Evolutionary conservation across 2,888 invertebrate genomes (phyloP), one percentile per base, ranked within the genome.

Genomic region (Polymixis flavicincta): DNA sequence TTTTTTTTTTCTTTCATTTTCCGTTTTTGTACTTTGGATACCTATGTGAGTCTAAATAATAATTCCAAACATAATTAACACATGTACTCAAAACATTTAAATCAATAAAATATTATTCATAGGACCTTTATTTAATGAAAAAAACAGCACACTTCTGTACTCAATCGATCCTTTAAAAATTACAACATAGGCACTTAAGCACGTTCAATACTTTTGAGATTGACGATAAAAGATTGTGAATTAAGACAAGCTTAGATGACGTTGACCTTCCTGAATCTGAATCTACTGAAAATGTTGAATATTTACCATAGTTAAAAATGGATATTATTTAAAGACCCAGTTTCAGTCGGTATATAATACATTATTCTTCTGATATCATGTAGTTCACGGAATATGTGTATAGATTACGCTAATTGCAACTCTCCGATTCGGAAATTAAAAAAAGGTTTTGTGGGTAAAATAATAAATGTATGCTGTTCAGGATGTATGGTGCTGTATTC

Each of bases 151-250:
- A 54, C 1, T 78, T n/a, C 14, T 54, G 50, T 32, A 11, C 54
- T 55, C 13, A 67, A 66, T 67, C 8, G 19, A 54, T 67, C 0
- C 45, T 59, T 14, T 11, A 42, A 65, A 66, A 52, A 72, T 54
- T 70, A 60, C 72, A 81, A 76, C 59, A 63, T 54, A 25, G 69
- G 22, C 67, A 52, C 85, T 82, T 82, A n/a, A 57, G 66, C 82
- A 84, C 82, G 85, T 82, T 76, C 70, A 81, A 70, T 82, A 54
- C 52, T 84, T 80, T 48, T 50, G 45, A 81, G 85, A 81, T 81
- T 22, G 11, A 22, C 37, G 85, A 84, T 84, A 82, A 70, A 81
- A 84, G 76, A 84, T 84, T 72, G 69, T 52, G 63, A 66, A 60
- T 72, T 57, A 70, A 60, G 85, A 80, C 71, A 72, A 76, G 72